Evolutionary conservation across 37 sponge, comb jelly and placozoan species (phyloP).

Genomic region (Eunapius fragilis): DNA sequence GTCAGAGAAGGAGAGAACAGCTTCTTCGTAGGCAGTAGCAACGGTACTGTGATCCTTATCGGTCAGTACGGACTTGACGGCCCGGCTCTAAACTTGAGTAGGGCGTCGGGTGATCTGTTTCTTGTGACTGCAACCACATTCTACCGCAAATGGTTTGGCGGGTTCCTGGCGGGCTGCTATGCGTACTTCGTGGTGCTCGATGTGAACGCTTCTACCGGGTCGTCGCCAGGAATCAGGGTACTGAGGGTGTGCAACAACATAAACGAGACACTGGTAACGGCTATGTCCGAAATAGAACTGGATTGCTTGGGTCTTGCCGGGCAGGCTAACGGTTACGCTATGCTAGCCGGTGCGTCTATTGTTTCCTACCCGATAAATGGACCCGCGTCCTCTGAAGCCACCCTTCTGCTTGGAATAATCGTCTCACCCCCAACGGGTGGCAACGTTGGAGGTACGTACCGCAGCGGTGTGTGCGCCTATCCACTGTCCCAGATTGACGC

Average conservation of each 20-base stretch:
- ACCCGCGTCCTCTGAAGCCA: not conserved
- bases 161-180: not conserved
- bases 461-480: not conserved
- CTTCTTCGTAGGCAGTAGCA: not conserved
- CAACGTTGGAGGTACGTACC: not conserved
- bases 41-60: not conserved
- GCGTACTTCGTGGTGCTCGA: slow-evolving; percentile 10
- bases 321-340: not conserved
- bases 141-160: not conserved
- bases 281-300: slow-evolving; percentile 1
- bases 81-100: not conserved
- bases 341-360: not conserved
- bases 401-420: not conserved
- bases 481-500: slow-evolving; percentile 11
- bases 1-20: not conserved
- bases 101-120: not conserved
- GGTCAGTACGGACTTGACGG: not conserved
- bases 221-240: not conserved
- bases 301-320: not conserved
- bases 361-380: not conserved
- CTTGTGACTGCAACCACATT: not conserved
- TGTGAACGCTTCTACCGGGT: not conserved
- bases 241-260: slow-evolving; percentile 1
- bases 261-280: not conserved
- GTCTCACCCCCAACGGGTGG: not conserved